Evolutionary conservation across 2,113 vertebrate species (phyloP).

Genomic region (Seriola rivoliana): DNA sequence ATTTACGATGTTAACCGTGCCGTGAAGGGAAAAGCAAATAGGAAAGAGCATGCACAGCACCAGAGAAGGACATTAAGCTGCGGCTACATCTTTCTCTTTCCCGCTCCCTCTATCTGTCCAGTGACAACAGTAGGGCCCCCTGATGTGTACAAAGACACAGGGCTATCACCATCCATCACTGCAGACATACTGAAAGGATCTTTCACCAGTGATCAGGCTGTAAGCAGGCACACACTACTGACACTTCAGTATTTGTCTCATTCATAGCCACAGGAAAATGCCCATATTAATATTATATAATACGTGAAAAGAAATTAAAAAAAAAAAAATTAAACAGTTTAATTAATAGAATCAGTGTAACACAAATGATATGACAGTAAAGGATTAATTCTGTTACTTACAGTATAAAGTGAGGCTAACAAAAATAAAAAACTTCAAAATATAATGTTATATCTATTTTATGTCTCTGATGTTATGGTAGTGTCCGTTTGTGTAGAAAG

Average conservation of each 20-base stretch:
- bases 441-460: slow-evolving; percentile 24
- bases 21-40: slow-evolving; percentile 93
- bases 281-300: slow-evolving; percentile 23
- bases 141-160: slow-evolving; percentile 87
- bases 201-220: slow-evolving; percentile 89
- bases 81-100: slow-evolving; percentile 88
- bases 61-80: slow-evolving; percentile 90
- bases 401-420: slow-evolving; percentile 19
- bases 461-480: not conserved
- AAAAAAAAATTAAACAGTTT: slow-evolving; percentile 8
- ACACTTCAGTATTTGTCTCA: slow-evolving; percentile 73
- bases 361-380: slow-evolving; percentile 31
- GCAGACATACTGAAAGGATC: slow-evolving; percentile 89
- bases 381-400: slow-evolving; percentile 21
- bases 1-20: slow-evolving; percentile 91
- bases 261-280: slow-evolving; percentile 46
- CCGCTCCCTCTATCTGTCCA: slow-evolving; percentile 86
- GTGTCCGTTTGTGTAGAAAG: slow-evolving; percentile 31
- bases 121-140: slow-evolving; percentile 87
- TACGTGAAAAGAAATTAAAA: slow-evolving; percentile 39
- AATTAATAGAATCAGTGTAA: slow-evolving; percentile 31
- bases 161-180: slow-evolving; percentile 91
- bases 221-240: slow-evolving; percentile 85
- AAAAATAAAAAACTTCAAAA: slow-evolving; percentile 26
- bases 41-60: slow-evolving; percentile 91